These are phyloP conservation scores for Spicauda simplicius DNA, from an alignment of 2,888 invertebrate genomes.

Conservation along the genomic window DNA sequence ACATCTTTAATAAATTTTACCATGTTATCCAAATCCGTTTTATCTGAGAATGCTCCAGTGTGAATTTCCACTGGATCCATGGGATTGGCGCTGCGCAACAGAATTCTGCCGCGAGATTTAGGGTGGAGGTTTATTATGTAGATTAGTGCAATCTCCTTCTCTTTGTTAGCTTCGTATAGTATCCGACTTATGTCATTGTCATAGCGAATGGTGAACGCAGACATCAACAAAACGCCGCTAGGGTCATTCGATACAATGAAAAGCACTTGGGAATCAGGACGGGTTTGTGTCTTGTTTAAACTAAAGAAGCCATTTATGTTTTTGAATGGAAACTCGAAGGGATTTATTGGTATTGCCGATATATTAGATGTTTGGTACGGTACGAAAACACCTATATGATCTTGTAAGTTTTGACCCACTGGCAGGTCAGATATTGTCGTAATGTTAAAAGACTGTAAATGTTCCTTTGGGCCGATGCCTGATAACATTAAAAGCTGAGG, in stretches of 20 bases:
- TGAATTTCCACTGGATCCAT: conserved; percentile 1
- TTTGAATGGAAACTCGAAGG: conserved; percentile 65
- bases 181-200: too few relatives aligned
- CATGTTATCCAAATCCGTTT: conserved; percentile 14
- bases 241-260: too few relatives aligned
- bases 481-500: conserved; percentile 55
- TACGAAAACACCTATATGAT: conserved; percentile 45
- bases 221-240: too few relatives aligned
- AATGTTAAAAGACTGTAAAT: conserved; percentile 47
- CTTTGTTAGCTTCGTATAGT: too few relatives aligned
- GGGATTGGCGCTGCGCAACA: conserved; percentile 12
- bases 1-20: conserved; percentile 9
- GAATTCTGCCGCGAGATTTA: conserved; percentile 11
- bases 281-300: conserved; percentile 18
- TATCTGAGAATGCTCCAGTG: conserved; percentile 4
- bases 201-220: too few relatives aligned
- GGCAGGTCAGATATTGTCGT: conserved; percentile 48
- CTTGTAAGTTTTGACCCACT: conserved; percentile 52
- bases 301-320: conserved; percentile 43
- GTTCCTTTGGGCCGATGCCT: conserved; percentile 52
- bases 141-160: too few relatives aligned
- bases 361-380: conserved; percentile 34
- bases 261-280: conserved; percentile 38
- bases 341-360: conserved; percentile 22
- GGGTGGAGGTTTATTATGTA: conserved; percentile 7